Percentiles rank a stretch among this genome's conserved stretches.
These are phyloP conservation scores for Tuberolachnus salignus DNA, from an alignment of 2,888 invertebrate genomes.

Conservation along the genomic window DNA sequence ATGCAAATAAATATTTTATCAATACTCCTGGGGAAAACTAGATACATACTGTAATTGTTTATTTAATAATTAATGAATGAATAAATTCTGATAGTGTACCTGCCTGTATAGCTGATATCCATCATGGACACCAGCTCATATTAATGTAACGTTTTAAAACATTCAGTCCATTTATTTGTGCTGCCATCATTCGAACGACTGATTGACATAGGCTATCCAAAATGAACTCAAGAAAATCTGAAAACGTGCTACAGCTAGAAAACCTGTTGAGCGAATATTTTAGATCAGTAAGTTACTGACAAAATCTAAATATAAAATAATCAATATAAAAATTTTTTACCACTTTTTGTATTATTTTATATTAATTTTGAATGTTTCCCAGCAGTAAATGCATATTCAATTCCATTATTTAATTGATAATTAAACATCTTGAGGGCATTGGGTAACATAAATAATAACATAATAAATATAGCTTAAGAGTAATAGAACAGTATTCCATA, in stretches of 20 bases:
- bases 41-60: background rate
- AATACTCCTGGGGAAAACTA: background rate
- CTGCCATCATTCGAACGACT: too few relatives aligned
- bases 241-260: conserved; percentile 33
- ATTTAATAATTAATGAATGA: conserved; percentile 9
- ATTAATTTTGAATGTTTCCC: too few relatives aligned
- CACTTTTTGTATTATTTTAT: too few relatives aligned
- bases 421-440: too few relatives aligned
- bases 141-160: background rate
- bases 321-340: too few relatives aligned
- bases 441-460: too few relatives aligned
- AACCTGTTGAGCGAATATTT: conserved; percentile 32
- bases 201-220: background rate
- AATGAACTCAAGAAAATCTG: conserved; percentile 17
- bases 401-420: too few relatives aligned
- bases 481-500: too few relatives aligned
- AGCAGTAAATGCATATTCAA: too few relatives aligned
- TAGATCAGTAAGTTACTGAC: conserved; percentile 4
- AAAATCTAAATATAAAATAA: too few relatives aligned
- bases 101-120: too few relatives aligned
- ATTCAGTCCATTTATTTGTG: background rate
- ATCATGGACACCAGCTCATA: background rate
- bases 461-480: too few relatives aligned
- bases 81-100: background rate
- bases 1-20: background rate